Percentiles rank a stretch among this genome's conserved stretches.
These are phyloP conservation scores for Polypterus senegalus DNA, from an alignment of 2,113 vertebrate genomes.

Conservation along the genomic window DNA sequence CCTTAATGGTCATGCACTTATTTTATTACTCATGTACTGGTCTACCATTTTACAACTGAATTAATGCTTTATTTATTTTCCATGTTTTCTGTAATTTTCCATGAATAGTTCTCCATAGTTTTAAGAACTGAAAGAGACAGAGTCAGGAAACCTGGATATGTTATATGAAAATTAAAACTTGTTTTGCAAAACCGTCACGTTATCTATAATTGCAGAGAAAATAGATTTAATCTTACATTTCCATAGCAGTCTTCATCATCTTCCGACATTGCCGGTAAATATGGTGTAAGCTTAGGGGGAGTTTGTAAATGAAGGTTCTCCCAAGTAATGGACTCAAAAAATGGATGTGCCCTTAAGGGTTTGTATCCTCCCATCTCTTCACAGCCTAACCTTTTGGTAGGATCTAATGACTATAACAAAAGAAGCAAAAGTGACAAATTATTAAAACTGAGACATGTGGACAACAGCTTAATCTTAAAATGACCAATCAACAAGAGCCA, in stretches of 20 bases:
- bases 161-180: too few species aligned
- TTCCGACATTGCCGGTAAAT: conserved; percentile 95
- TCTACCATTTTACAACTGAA: too few species aligned
- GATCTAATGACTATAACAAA: conserved; percentile 69
- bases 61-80: too few species aligned
- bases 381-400: conserved; percentile 83
- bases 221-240: conserved; percentile 58
- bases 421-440: background rate
- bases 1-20: too few species aligned
- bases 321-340: conserved; percentile 87
- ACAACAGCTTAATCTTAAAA: background rate
- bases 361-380: conserved; percentile 87
- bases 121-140: too few species aligned
- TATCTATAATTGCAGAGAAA: too few species aligned
- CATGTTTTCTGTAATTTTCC: too few species aligned
- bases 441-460: background rate
- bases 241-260: conserved; percentile 98
- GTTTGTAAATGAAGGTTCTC: conserved; percentile 80
- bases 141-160: too few species aligned
- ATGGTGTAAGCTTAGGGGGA: conserved; percentile 89
- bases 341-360: conserved; percentile 79
- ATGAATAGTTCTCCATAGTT: too few species aligned
- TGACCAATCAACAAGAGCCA: too few species aligned
- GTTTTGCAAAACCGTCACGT: too few species aligned
- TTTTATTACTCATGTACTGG: too few species aligned